Conservation (phyloP, 1,140 invertebrate species). For the Asobara japonica region DNA sequence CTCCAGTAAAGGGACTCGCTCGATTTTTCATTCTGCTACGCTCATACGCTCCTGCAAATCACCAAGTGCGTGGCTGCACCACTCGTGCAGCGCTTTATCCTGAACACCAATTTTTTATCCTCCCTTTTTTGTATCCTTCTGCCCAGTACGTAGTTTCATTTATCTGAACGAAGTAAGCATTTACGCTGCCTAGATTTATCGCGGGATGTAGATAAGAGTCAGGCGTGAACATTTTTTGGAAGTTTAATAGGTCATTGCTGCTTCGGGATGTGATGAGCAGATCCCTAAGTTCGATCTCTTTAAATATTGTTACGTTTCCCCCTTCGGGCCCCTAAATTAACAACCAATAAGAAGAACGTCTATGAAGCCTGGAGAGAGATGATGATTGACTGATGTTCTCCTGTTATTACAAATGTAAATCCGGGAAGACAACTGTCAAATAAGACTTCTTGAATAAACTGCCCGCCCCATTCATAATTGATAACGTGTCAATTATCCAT, state of each 20-base stretch:
- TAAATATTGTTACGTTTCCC: too few relatives aligned
- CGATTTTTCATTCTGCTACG: slow-evolving; percentile 31
- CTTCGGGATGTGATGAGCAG: too few relatives aligned
- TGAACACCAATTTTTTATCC: not conserved
- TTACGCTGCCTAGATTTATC: slow-evolving; percentile 19
- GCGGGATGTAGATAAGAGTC: slow-evolving; percentile 6
- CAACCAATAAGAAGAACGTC: too few relatives aligned
- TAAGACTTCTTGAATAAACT: too few relatives aligned
- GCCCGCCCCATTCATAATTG: too few relatives aligned
- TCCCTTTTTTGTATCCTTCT: not conserved
- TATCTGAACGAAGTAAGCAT: not conserved
- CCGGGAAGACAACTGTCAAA: too few relatives aligned
- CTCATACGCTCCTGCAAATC: slow-evolving; percentile 22
- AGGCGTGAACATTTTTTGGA: not conserved
- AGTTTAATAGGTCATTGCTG: not conserved
- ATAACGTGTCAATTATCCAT: too few relatives aligned
- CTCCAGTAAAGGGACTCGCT: slow-evolving; percentile 21
- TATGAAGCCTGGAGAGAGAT: too few relatives aligned
- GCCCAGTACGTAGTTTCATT: not conserved
- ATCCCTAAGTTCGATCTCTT: too few relatives aligned
- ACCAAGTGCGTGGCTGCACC: slow-evolving; percentile 18
- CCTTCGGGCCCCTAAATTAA: too few relatives aligned
- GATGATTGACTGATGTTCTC: too few relatives aligned
- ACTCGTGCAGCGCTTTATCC: not conserved
- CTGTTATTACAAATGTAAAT: too few relatives aligned